Evolutionary conservation across 64 coral and sea anemone species (phyloP).

Genomic region (Dendrophyllia cribrosa): DNA sequence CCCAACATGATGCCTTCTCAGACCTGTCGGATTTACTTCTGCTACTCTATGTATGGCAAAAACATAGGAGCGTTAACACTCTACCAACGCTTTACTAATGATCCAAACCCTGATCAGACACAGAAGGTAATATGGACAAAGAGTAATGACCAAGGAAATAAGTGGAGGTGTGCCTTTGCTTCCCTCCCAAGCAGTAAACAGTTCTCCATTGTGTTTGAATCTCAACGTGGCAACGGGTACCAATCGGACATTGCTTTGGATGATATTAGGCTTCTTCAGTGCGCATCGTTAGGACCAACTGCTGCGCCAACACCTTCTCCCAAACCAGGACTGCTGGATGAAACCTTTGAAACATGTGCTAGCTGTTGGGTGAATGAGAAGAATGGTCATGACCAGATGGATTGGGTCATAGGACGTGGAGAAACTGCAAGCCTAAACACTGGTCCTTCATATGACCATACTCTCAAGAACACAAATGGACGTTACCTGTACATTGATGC

Average conservation of each 20-base stretch:
- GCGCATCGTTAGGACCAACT: conserved; percentile 64
- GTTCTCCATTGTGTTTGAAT: conserved; percentile 89
- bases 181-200: conserved; percentile 20
- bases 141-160: conserved; percentile 64
- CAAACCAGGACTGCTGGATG: conserved; percentile 69
- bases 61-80: conserved; percentile 80
- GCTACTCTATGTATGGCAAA: conserved; percentile 83
- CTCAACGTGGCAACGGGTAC: conserved; percentile 67
- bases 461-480: conserved; percentile 82
- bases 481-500: conserved; percentile 85
- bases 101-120: conserved; percentile 76
- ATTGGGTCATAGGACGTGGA: conserved; percentile 89
- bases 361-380: conserved; percentile 87
- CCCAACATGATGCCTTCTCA: conserved; percentile 77
- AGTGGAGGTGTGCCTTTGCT: conserved; percentile 46
- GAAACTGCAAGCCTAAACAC: conserved; percentile 76
- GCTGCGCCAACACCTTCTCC: conserved; percentile 48
- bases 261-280: conserved; percentile 82
- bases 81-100: conserved; percentile 66
- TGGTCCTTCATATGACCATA: conserved; percentile 90
- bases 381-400: conserved; percentile 80
- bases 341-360: conserved; percentile 74
- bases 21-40: conserved; percentile 80
- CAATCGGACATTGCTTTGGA: conserved; percentile 87
- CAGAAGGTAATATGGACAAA: conserved; percentile 49